Conservation (phyloP, 2,113 vertebrate species). For the Furnarius figulus region DNA sequence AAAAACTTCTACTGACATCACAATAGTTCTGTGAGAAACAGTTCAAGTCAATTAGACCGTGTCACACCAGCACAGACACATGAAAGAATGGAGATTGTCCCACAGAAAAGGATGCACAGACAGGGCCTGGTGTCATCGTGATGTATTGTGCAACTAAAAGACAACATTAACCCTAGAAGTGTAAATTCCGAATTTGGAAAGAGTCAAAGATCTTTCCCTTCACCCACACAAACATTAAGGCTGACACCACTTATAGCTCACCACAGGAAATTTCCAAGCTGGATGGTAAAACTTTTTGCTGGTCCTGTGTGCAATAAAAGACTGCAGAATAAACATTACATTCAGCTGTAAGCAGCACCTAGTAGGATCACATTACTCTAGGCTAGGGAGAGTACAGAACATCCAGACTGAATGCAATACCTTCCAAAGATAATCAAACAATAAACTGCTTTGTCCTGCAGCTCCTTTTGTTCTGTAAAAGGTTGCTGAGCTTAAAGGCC, state of each 20-base stretch:
- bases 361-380: not conserved
- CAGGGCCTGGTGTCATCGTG: not conserved
- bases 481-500: not conserved
- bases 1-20: not conserved
- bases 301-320: not conserved
- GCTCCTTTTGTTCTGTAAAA: not conserved
- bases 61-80: fast-evolving
- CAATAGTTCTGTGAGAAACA: not conserved
- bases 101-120: not conserved
- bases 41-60: not conserved
- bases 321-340: not conserved
- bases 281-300: not conserved
- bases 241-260: not conserved
- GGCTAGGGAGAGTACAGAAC: not conserved
- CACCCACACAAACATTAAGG: not conserved
- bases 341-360: not conserved
- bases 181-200: not conserved
- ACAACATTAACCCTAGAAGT: not conserved
- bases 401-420: not conserved
- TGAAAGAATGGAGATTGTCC: not conserved
- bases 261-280: not conserved
- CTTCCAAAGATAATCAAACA: not conserved
- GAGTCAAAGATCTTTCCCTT: not conserved
- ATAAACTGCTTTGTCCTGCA: not conserved
- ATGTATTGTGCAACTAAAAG: not conserved